Conservation (phyloP, 2,888 invertebrate genomes). For the Drosophila planitibia region DNA sequence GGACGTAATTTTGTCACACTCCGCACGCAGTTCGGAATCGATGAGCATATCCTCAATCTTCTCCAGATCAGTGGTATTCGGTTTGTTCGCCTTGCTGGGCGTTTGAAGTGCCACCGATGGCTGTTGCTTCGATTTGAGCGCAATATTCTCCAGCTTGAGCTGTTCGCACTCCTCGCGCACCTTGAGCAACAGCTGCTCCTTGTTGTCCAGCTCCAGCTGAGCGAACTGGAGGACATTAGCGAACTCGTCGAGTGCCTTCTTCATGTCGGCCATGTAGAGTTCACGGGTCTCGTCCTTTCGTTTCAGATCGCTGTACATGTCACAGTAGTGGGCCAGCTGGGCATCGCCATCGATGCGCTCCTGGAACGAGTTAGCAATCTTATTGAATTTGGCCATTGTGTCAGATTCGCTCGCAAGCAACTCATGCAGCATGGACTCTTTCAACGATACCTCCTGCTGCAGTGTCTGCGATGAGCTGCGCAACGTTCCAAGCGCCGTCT, state of each 20-base stretch:
- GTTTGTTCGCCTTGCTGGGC: constrained; percentile 75
- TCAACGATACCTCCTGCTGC: constrained; percentile 84
- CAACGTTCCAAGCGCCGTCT: constrained; percentile 74
- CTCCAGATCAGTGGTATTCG: constrained; percentile 81
- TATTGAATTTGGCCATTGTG: constrained; percentile 85
- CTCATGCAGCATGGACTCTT: constrained; percentile 84
- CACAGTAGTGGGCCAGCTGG: constrained; percentile 84
- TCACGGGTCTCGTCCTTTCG: constrained; percentile 85
- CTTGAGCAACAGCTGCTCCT: constrained; percentile 82
- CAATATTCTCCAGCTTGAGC: constrained; percentile 84
- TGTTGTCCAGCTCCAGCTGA: constrained; percentile 84
- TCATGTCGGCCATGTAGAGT: constrained; percentile 85
- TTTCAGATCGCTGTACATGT: constrained; percentile 84
- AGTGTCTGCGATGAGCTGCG: constrained; percentile 82
- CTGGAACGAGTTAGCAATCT: constrained; percentile 86
- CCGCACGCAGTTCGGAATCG: constrained; percentile 82
- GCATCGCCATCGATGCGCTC: constrained; percentile 84
- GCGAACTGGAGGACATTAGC: constrained; percentile 85
- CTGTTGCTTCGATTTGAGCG: constrained; percentile 83
- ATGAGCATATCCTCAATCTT: constrained; percentile 82
- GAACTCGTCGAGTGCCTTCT: constrained; percentile 85
- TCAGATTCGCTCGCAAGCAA: constrained; percentile 85
- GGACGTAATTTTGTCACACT: constrained; percentile 84
- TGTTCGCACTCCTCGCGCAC: constrained; percentile 84
- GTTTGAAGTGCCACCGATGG: constrained; percentile 56